Evolutionary conservation across 2,888 invertebrate genomes (phyloP).

Genomic region (Dynastes hyllus): DNA sequence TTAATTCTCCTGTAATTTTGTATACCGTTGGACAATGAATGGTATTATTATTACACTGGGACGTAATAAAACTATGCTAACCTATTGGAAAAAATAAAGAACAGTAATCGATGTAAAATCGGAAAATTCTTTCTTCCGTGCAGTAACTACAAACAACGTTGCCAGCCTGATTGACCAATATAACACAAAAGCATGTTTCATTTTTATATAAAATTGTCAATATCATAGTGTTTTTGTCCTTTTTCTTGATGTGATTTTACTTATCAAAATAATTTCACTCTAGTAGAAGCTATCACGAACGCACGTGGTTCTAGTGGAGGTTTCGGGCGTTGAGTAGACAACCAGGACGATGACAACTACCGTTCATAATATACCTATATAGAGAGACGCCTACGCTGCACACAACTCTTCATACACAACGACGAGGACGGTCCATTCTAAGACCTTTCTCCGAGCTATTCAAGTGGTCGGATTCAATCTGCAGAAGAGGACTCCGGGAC

Average conservation of each 20-base stretch:
- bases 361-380: slow-evolving; percentile 8
- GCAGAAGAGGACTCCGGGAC: slow-evolving; percentile 60
- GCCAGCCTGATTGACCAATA: too few relatives aligned
- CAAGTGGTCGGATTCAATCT: slow-evolving; percentile 62
- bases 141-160: too few relatives aligned
- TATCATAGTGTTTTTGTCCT: neutral
- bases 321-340: slow-evolving; percentile 25
- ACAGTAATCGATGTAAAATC: too few relatives aligned
- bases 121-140: too few relatives aligned
- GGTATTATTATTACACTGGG: too few relatives aligned
- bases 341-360: slow-evolving; percentile 31
- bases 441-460: slow-evolving; percentile 58
- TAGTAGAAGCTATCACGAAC: slow-evolving; percentile 13
- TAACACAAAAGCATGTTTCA: too few relatives aligned
- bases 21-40: too few relatives aligned
- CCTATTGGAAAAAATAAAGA: too few relatives aligned
- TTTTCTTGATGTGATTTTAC: neutral
- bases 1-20: too few relatives aligned
- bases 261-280: slow-evolving; percentile 18
- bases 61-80: too few relatives aligned
- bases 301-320: slow-evolving; percentile 13
- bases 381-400: neutral
- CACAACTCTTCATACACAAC: slow-evolving; percentile 37
- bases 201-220: too few relatives aligned
- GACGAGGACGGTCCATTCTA: slow-evolving; percentile 55